phyloP scores from a whole-genome alignment of 2,113 vertebrate genomes.

The Amphiprion percula region DNA sequence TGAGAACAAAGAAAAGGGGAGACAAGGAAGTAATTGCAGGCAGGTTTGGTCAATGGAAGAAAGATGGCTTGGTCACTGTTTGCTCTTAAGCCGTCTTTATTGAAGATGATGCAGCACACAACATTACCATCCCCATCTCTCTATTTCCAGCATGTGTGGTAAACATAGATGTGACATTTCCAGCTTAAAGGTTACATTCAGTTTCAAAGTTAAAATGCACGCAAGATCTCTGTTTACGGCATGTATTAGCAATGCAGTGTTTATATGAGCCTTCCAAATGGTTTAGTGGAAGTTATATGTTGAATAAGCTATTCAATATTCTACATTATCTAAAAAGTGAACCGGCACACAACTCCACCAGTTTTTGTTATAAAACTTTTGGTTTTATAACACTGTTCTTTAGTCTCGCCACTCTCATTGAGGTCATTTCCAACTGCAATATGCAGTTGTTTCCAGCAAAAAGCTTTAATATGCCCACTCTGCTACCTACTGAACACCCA shows the following conservation, averaged over 20 bases:
- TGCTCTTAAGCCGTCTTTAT: constrained; percentile 26
- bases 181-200: constrained; percentile 42
- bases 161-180: constrained; percentile 39
- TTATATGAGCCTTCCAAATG: not conserved
- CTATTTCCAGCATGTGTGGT: not conserved
- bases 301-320: not conserved
- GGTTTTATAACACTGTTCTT: no score
- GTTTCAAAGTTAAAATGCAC: constrained; percentile 8
- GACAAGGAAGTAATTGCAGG: constrained; percentile 64
- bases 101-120: constrained; percentile 10
- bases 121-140: constrained; percentile 9
- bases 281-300: not conserved
- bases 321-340: no score
- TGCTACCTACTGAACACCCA: not conserved
- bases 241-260: not conserved
- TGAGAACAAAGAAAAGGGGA: constrained; percentile 58
- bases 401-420: not conserved
- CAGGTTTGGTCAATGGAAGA: constrained; percentile 43
- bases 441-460: not conserved
- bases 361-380: no score
- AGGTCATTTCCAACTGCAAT: not conserved
- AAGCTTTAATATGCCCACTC: not conserved
- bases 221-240: not conserved
- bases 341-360: no score
- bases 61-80: constrained; percentile 28